phyloP scores from a whole-genome alignment of 2,797 vertebrate genomes.

The Paratrypauchen microcephalus region DNA sequence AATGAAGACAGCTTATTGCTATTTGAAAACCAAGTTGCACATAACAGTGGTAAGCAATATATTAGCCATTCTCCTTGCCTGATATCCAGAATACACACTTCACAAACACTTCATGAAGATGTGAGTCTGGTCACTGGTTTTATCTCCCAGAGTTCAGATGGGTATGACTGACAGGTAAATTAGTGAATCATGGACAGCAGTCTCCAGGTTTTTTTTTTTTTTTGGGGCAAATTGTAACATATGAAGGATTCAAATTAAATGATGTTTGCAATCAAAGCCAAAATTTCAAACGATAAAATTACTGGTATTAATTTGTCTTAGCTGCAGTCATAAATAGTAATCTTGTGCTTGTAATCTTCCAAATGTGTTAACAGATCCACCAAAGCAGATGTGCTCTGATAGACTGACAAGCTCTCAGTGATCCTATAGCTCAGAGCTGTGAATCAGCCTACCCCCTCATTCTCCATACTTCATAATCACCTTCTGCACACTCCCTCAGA shows the following conservation, averaged over 20 bases:
- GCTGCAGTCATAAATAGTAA: background rate
- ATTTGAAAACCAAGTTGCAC: too few species aligned
- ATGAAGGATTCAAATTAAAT: background rate
- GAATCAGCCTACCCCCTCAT: background rate
- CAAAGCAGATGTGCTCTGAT: constrained; percentile 32
- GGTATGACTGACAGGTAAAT: too few species aligned
- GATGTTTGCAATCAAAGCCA: background rate
- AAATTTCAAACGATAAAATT: background rate
- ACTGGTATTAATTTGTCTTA: background rate
- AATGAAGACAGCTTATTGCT: too few species aligned
- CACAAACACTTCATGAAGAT: too few species aligned
- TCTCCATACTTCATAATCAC: constrained; percentile 20
- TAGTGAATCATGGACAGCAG: too few species aligned
- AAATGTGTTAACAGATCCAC: background rate
- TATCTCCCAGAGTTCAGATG: too few species aligned
- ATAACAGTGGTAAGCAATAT: too few species aligned
- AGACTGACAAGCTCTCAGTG: constrained; percentile 34
- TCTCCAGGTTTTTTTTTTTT: too few species aligned
- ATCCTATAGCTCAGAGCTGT: constrained; percentile 25
- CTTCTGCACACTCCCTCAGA: constrained; percentile 11
- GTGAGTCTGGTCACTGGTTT: too few species aligned
- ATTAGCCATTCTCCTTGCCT: too few species aligned
- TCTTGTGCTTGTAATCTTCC: background rate
- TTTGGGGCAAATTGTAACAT: background rate
- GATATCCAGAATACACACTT: too few species aligned